These are phyloP conservation scores for Thalassaphorura encarpata DNA, from an alignment of 1,140 invertebrate species.

Conservation along the genomic window DNA sequence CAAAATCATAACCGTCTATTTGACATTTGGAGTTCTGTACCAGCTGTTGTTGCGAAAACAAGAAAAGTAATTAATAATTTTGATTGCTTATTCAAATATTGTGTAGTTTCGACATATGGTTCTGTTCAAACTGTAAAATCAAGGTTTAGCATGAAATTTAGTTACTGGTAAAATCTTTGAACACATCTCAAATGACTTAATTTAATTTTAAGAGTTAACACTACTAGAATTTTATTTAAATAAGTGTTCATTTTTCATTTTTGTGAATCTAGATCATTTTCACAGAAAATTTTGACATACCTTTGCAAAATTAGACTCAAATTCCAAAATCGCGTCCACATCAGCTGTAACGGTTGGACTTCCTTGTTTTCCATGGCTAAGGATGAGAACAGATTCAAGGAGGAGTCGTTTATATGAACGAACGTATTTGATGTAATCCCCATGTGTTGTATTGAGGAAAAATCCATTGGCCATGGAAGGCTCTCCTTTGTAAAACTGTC, in stretches of 20 bases:
- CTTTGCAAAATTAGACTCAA: conserved; percentile 49
- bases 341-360: conserved; percentile 37
- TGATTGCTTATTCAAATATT: no score
- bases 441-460: conserved; percentile 37
- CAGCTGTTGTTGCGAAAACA: conserved; percentile 10
- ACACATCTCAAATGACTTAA: no score
- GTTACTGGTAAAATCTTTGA: no score
- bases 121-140: no score
- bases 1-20: conserved; percentile 33
- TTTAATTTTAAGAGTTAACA: no score
- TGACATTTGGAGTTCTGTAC: conserved; percentile 36
- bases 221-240: no score
- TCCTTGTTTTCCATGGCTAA: conserved; percentile 39
- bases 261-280: background rate
- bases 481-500: conserved; percentile 38
- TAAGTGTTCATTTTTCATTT: background rate
- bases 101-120: no score
- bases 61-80: no score
- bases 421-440: conserved; percentile 37
- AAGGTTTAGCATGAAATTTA: no score
- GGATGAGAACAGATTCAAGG: conserved; percentile 37
- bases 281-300: conserved; percentile 35
- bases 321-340: conserved; percentile 44
- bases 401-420: conserved; percentile 38
- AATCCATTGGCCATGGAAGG: conserved; percentile 38